phyloP scores from a whole-genome alignment of 2,113 vertebrate species.

The Garra rufa region DNA sequence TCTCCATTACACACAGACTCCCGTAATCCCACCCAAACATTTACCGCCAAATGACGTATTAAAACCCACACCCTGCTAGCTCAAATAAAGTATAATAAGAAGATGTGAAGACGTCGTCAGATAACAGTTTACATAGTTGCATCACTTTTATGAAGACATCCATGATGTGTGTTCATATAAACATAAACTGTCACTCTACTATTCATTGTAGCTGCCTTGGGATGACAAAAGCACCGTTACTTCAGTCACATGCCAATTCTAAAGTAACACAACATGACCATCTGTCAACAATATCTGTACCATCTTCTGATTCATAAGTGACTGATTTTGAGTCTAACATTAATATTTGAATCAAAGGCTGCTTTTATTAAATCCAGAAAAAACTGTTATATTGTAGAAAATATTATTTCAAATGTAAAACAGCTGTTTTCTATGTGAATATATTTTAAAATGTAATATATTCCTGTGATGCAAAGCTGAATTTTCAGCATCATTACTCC shows the following conservation, averaged over 20 bases:
- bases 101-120: neutral
- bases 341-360: neutral
- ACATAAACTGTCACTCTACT: neutral
- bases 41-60: neutral
- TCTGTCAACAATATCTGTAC: neutral
- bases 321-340: neutral
- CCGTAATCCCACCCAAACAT: constrained; percentile 6
- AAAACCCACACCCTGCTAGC: constrained; percentile 19
- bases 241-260: neutral
- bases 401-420: neutral
- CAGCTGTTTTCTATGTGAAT: neutral
- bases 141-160: neutral
- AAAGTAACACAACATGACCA: neutral
- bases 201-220: neutral
- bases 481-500: no score
- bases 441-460: neutral
- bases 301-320: neutral
- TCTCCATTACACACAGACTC: neutral
- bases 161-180: neutral
- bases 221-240: neutral
- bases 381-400: neutral
- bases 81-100: constrained; percentile 13
- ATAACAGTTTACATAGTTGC: constrained; percentile 1
- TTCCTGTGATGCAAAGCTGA: no score
- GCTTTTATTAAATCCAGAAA: neutral